Base-by-base conservation (phyloP, 2,797 vertebrate genomes). In the Cryptoprocta ferox region DNA sequence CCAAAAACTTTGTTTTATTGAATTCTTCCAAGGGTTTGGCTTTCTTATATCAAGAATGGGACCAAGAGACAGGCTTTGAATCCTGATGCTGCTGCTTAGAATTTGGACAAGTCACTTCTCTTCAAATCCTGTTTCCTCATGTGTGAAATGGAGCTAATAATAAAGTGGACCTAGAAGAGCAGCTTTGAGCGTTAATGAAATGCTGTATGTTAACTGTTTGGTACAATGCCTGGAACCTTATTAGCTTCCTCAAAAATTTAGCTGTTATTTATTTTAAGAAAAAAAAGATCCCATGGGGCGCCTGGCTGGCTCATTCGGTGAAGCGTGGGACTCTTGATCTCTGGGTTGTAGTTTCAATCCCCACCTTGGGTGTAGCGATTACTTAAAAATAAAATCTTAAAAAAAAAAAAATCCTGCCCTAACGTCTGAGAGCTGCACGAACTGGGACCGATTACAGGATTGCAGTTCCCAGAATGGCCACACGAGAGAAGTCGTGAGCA, bases 401-500 rank as follows among this genome's bases (percentile, higher is more conserved):
- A 71, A n/a, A 66, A 65, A 66, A 42, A 42, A 42, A 66, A 63
- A 30, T 63, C 26, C 80, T 16, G 1, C 15, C 37, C 82, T 35
- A 12, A 61, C 8, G 1, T 21, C 0, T 2, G 65, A 6, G 78
- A 71, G n/a, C 21, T 6, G 37, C 53, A 3, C 2, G 28, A 76
- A 14, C 19, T 5, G 70, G 73, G 91, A 82, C 21, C 6, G 16
- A 4, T 11, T 96, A 79, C 92, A 97, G 78, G 28, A 4, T 8
- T 96, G 79, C 92, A 97, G 78, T 98, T 95, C 85, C 63, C 24
- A 85, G 16, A 32, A 75, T 70, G 84, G 59, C 94, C 98, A 94
- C 95, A 13, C 13, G 96, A 91, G 88, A 18, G 97, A 66, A 92
- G 78, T 89, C 56, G 87, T 92, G 97, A 97, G 97, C 93, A 97